Evolutionary conservation across 2,888 invertebrate species (phyloP), one percentile per base, ranked within the genome.

Genomic region (Drosophila recens): DNA sequence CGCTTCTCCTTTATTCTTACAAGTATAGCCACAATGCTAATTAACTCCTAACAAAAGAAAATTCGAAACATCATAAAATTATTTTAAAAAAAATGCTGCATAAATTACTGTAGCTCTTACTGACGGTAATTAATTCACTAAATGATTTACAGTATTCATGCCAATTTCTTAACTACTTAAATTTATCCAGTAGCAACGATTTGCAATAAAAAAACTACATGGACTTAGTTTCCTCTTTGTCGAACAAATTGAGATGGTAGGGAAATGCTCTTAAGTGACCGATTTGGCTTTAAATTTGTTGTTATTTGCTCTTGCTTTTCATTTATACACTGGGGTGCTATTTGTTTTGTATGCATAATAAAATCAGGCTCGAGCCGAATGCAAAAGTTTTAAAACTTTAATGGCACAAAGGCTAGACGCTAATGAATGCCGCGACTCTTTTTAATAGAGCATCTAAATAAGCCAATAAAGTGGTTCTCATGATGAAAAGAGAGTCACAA

Each of bases 311-410:
- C 40, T 57, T 15, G 51, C 61, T 10, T 67, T 68, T 65, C 30
- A 62, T 54, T 33, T 57, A 48, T 61, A 45, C 51, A 23, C 48
- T 57, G 11, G 38, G 4, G 27, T 30, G 42, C 54, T 23, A 8
- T 56, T 56, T 45, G 45, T 56, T 6, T 43, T 38, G 38, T 48
- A 10, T 23, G 33, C 46, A 48, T 40, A 43, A 56, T 27, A 56
- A 46, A 61, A 57, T 48, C 38, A 34, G 33, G 30, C 46, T 20
- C 11, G 3, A 52, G 30, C 36, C 45, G 40, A 70, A 66, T 58
- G 59, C 38, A 45, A 78, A 77, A 74, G 23, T 71, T 80, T 63
- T 49, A 27, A 59, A 80, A 78, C 67, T 80, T 68, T 40, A 69
- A 70, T 64, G 52, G 73, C 65, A 42, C 42, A 83, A 57, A 45